phyloP scores from a whole-genome alignment of 2,113 vertebrate genomes.

The Piliocolobus tephrosceles region DNA sequence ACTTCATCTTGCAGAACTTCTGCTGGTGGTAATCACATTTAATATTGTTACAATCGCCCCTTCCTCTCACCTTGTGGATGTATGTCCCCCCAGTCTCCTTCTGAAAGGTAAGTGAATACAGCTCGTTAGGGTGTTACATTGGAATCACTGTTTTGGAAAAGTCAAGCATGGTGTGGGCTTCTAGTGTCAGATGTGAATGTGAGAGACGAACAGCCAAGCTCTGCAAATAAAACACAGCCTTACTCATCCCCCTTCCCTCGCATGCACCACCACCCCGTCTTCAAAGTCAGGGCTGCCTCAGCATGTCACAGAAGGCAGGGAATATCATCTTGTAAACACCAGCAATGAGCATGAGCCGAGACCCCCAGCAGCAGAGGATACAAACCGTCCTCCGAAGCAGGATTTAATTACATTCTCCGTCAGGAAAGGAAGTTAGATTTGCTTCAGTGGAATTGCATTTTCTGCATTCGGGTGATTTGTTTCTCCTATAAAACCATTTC shows the following conservation, averaged over 20 bases:
- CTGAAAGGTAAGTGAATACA: background rate
- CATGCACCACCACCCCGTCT: fast-evolving
- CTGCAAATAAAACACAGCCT: background rate
- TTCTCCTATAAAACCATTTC: background rate
- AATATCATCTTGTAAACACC: background rate
- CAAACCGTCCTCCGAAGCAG: background rate
- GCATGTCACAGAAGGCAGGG: background rate
- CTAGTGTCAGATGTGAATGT: background rate
- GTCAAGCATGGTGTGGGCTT: background rate
- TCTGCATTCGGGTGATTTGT: background rate
- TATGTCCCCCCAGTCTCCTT: background rate
- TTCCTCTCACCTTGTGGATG: background rate
- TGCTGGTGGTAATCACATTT: background rate
- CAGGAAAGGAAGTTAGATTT: conserved; percentile 1
- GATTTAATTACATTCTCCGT: background rate
- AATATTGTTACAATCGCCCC: background rate
- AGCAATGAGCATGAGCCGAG: background rate
- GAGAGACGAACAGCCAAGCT: background rate
- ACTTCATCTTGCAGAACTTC: background rate
- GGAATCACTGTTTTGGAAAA: background rate
- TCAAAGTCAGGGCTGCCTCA: background rate
- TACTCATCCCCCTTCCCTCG: background rate
- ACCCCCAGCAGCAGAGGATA: background rate
- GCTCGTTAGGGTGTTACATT: background rate
- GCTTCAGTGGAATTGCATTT: background rate